Evolutionary conservation across 1,140 invertebrate species (phyloP).

Genomic region (Drosophila nigromelanica): DNA sequence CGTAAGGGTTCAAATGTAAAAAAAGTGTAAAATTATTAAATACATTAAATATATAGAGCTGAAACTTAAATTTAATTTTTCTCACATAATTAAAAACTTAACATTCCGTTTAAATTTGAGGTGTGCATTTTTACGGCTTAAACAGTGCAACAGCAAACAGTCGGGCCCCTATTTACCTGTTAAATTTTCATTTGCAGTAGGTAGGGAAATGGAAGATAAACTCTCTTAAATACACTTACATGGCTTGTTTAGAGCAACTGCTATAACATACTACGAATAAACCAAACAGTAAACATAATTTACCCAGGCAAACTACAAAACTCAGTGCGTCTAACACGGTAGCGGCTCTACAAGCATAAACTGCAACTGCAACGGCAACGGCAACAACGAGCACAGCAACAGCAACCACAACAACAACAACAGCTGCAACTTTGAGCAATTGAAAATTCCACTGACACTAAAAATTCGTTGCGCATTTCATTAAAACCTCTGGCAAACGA

Average conservation of each 20-base stretch:
- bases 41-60: background rate
- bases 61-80: background rate
- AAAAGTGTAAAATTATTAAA: too few relatives aligned
- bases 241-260: slow-evolving; percentile 23
- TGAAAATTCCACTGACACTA: slow-evolving; percentile 71
- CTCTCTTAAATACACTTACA: slow-evolving; percentile 35
- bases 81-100: background rate
- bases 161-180: slow-evolving; percentile 21
- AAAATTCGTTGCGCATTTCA: slow-evolving; percentile 75
- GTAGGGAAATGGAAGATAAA: background rate
- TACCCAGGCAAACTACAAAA: slow-evolving; percentile 47
- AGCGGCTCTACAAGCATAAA: slow-evolving; percentile 58
- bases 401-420: slow-evolving; percentile 25
- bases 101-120: background rate
- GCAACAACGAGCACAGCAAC: slow-evolving; percentile 22
- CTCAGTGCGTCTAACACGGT: slow-evolving; percentile 21
- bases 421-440: slow-evolving; percentile 60
- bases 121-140: slow-evolving; percentile 15
- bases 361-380: slow-evolving; percentile 40
- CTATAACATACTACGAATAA: slow-evolving; percentile 32
- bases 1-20: too few relatives aligned
- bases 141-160: slow-evolving; percentile 3
- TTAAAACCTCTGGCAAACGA: slow-evolving; percentile 60
- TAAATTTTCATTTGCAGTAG: slow-evolving; percentile 39
- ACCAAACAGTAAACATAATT: slow-evolving; percentile 58